Base-by-base conservation (phyloP, 37 sponge, comb jelly and placozoan genomes). In the Halichondria panicea region DNA sequence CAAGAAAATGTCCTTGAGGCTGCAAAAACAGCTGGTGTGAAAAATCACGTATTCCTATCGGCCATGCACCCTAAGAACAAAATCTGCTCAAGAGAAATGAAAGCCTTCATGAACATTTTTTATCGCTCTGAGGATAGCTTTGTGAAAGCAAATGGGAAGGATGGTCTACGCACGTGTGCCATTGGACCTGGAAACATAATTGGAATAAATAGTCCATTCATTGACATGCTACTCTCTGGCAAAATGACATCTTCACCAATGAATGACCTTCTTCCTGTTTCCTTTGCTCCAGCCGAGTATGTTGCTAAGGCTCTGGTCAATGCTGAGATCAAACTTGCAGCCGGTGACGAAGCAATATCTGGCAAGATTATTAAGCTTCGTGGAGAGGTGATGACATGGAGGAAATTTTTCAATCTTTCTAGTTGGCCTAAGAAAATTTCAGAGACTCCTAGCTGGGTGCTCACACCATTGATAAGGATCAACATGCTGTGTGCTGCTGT, bases 141-240 rank as follows among this genome's bases (percentile, higher is more conserved):
- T 61, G 15, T 41, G 15, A 55, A 63, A 5, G 80, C 81, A 4
- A 78, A 79, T 39, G 77, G 77, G 19, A 46, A 61, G 8, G 53
- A 74, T 43, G 85, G 80, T 34, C 32, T 89, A 64, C 33, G 56
- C 9, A 79, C 80, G 11, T 89, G 89, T 75, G 89, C 75, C 38
- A 45, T 75, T 4, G 53, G 75, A 13, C 79, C 78, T 19, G 46
- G 61, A 18, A 33, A 78, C 42, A 84, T 89, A 3, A 36, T 79
- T 61, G 89, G 89, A 74, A 74, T 79, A 19, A n/a, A 72, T 13
- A 72, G 72, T 43, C 32, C 25, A 36, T 43, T 70, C 22, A 55
- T 69, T 37, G 50, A 65, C 18, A 22, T 22, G 21, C 33, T 89
- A 22, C 9, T 89, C 13, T 46, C 73, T 30, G 81, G 89, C 0